phyloP scores from a whole-genome alignment of 2,888 invertebrate genomes.

The Ennomos erosarius region DNA sequence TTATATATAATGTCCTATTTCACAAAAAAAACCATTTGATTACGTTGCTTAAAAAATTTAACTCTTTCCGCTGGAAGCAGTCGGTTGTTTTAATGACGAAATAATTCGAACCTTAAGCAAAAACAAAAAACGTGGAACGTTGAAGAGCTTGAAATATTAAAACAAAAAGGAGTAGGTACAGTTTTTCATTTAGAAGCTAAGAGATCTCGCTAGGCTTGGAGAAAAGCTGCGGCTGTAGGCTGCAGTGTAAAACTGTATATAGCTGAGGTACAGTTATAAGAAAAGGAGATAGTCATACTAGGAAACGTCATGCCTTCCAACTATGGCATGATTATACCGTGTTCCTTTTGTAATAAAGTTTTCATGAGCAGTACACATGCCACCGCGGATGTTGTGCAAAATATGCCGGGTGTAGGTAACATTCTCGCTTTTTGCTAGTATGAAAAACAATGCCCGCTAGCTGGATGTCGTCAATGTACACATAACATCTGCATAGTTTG shows the following conservation, averaged over 20 bases:
- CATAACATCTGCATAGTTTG: conserved; percentile 5
- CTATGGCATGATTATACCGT: conserved; percentile 3
- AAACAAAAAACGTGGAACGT: conserved; percentile 29
- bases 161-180: conserved; percentile 40
- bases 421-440: conserved; percentile 42
- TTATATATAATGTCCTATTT: conserved; percentile 12
- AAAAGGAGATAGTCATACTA: conserved; percentile 15
- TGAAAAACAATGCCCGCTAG: conserved; percentile 43
- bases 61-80: conserved; percentile 24
- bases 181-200: conserved; percentile 42
- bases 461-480: conserved; percentile 39
- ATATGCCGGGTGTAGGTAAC: conserved; percentile 39
- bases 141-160: conserved; percentile 43
- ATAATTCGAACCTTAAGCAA: conserved; percentile 33
- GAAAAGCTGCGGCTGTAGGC: conserved; percentile 20
- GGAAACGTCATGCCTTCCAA: conserved; percentile 6
- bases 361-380: conserved; percentile 10
- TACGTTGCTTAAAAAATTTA: conserved; percentile 9
- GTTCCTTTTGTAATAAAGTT: conserved; percentile 13
- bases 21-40: conserved; percentile 7
- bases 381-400: conserved; percentile 2
- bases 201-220: conserved; percentile 33
- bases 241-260: too few relatives aligned
- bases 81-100: conserved; percentile 35
- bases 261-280: conserved; percentile 17